Conservation (phyloP, 1,140 invertebrate species). For the Diachasma alloeum region DNA sequence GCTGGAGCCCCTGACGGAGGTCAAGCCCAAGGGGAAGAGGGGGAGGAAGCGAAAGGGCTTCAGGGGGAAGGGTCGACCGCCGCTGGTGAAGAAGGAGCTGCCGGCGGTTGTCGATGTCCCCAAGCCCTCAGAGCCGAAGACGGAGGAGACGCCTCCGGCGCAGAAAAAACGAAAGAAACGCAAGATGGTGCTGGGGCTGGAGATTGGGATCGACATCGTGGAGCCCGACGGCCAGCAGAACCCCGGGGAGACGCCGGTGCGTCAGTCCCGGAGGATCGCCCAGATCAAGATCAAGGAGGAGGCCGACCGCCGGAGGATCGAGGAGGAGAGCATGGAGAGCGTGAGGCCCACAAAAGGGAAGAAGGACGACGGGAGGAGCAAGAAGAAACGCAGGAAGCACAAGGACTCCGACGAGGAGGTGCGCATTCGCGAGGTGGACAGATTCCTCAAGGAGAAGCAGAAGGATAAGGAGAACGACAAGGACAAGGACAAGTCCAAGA, state of each 20-base stretch:
- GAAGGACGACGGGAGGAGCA: conserved; percentile 41
- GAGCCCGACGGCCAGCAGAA: conserved; percentile 35
- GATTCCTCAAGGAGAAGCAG: conserved; percentile 34
- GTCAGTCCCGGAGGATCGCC: conserved; percentile 82
- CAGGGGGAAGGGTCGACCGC: neutral
- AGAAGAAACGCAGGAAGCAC: conserved; percentile 55
- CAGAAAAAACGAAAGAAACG: conserved; percentile 50
- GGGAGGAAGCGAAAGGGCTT: neutral
- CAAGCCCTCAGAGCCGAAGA: neutral
- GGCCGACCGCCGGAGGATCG: conserved; percentile 75
- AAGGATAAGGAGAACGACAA: conserved; percentile 46
- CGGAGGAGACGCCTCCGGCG: neutral
- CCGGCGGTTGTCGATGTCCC: too few species aligned
- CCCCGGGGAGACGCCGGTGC: conserved; percentile 65
- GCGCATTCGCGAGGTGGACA: conserved; percentile 46
- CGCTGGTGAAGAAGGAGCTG: neutral
- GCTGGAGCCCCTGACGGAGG: conserved; percentile 20
- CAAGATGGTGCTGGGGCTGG: conserved; percentile 66
- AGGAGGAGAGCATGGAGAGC: conserved; percentile 73
- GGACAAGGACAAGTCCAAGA: conserved; percentile 57
- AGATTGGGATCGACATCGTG: conserved; percentile 63
- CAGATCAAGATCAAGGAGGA: conserved; percentile 87
- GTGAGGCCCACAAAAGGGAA: conserved; percentile 71
- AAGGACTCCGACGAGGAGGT: conserved; percentile 60
- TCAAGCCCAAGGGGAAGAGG: neutral